Percentiles rank a stretch among this genome's conserved stretches.
Evolutionary conservation across 2,888 invertebrate genomes (phyloP).

Genomic region (Phymatocera aterrima): DNA sequence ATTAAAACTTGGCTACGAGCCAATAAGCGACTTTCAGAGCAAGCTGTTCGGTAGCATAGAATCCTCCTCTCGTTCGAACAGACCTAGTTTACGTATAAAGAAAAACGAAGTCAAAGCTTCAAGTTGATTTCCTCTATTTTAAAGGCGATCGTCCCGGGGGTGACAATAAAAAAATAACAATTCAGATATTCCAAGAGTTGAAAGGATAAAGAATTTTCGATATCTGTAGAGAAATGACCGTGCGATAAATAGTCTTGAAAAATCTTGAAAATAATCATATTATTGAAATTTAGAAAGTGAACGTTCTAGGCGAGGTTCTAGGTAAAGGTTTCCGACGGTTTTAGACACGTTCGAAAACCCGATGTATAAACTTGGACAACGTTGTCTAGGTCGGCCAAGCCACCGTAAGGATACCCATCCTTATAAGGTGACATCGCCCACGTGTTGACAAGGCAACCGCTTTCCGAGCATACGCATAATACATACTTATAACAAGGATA

Average conservation of each 20-base stretch:
- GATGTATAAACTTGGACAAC: slow-evolving; percentile 13
- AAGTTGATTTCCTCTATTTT: neutral
- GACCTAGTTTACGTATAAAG: slow-evolving; percentile 44
- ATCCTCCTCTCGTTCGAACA: slow-evolving; percentile 23
- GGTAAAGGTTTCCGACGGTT: neutral
- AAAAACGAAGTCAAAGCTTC: neutral
- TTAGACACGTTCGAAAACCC: neutral
- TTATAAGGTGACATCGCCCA: slow-evolving; percentile 68
- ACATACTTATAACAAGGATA: slow-evolving; percentile 22
- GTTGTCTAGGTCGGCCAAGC: slow-evolving; percentile 41
- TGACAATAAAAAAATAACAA: too few species aligned
- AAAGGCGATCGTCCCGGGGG: neutral
- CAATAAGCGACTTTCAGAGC: slow-evolving; percentile 40
- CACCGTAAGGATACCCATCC: slow-evolving; percentile 52
- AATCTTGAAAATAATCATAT: neutral
- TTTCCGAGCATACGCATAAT: slow-evolving; percentile 9
- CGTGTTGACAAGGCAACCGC: slow-evolving; percentile 53
- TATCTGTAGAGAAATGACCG: too few species aligned
- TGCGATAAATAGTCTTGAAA: neutral
- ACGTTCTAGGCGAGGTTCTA: neutral
- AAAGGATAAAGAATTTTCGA: too few species aligned
- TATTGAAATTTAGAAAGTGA: slow-evolving; percentile 1
- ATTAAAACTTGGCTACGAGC: slow-evolving; percentile 43
- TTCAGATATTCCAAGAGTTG: too few species aligned
- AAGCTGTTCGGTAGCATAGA: slow-evolving; percentile 39